Evolutionary conservation across 2,888 invertebrate species (phyloP), one percentile per base, ranked within the genome.

Genomic region (Aleiodes testaceus): DNA sequence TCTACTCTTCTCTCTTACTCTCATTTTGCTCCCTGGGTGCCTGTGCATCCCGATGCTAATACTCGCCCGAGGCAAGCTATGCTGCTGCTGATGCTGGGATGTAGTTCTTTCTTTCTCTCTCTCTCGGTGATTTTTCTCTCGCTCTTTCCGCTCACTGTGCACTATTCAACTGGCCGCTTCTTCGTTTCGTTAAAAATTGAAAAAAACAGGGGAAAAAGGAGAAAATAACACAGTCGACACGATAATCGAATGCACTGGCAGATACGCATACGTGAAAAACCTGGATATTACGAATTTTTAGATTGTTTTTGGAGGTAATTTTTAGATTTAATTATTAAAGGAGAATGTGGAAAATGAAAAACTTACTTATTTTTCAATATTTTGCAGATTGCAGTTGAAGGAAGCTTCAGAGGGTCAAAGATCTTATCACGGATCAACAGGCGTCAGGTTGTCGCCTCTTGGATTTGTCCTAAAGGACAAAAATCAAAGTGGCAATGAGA

Each of bases 341-440:
- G n/a, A n/a, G n/a, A n/a, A n/a, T n/a, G n/a, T n/a, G n/a, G n/a
- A n/a, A n/a, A n/a, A n/a, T n/a, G n/a, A n/a, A 26, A 26, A 26
- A 26, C 26, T 26, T 36, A 2, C 36, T 36, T 36, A 36, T 36
- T 36, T 36, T 9, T 36, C 9, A 7, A 36, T 36, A n/a, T 11
- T 36, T 36, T 36, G 2, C 9, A 1, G 2, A 36, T 36, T 36
- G 0, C 3, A 1, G 5, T 26, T 26, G 6, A 49, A 2, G 14
- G 14, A n/a, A 49, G 5, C 5, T 26, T 5, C 26, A 4, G 49
- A 6, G 55, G 55, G 30, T 55, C 55, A 55, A 30, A 30, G 55
- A 55, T 55, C 30, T 30, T 53, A 55, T 55, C n/a, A 16, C 74
- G 75, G 80, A 82, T 82, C 82, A 82, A 81, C 81, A 82, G 81